Evolutionary conservation across 1,140 invertebrate species (phyloP).

Genomic region (Carposina sasakii): DNA sequence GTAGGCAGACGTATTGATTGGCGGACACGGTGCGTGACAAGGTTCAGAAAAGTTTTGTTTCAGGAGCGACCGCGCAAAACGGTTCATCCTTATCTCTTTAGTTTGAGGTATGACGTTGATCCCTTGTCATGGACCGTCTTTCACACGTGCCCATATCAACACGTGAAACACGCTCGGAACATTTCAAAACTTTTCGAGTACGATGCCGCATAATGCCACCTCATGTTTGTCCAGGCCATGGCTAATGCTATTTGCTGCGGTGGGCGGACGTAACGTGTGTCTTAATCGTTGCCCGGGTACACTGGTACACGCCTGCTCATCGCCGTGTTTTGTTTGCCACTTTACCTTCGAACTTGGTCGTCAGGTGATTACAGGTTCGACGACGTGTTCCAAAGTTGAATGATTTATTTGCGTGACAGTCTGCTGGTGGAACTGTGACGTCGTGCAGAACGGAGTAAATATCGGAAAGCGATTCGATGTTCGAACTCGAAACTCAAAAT

Average conservation of each 20-base stretch:
- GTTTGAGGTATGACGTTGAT: constrained; percentile 17
- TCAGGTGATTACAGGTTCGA: constrained; percentile 39
- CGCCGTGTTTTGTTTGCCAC: constrained; percentile 48
- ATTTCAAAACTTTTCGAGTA: constrained; percentile 27
- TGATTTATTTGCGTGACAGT: constrained; percentile 41
- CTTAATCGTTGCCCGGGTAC: constrained; percentile 62
- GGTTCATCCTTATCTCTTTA: not conserved
- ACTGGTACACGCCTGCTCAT: constrained; percentile 47
- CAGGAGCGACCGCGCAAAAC: not conserved
- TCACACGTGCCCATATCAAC: constrained; percentile 31
- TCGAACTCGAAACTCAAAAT: constrained; percentile 33
- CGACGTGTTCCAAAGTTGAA: constrained; percentile 24
- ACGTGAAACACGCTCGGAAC: constrained; percentile 29
- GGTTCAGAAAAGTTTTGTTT: not conserved
- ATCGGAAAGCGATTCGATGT: constrained; percentile 40
- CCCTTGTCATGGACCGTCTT: constrained; percentile 20
- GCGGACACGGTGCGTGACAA: not conserved
- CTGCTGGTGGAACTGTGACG: constrained; percentile 34
- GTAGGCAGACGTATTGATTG: constrained; percentile 17
- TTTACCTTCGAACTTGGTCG: constrained; percentile 42
- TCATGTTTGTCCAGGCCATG: constrained; percentile 47
- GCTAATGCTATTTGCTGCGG: constrained; percentile 58
- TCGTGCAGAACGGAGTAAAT: constrained; percentile 40
- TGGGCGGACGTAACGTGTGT: constrained; percentile 43
- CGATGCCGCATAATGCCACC: constrained; percentile 46